phyloP scores from a whole-genome alignment of 2,888 invertebrate species.

The Neoaliturus tenellus region DNA sequence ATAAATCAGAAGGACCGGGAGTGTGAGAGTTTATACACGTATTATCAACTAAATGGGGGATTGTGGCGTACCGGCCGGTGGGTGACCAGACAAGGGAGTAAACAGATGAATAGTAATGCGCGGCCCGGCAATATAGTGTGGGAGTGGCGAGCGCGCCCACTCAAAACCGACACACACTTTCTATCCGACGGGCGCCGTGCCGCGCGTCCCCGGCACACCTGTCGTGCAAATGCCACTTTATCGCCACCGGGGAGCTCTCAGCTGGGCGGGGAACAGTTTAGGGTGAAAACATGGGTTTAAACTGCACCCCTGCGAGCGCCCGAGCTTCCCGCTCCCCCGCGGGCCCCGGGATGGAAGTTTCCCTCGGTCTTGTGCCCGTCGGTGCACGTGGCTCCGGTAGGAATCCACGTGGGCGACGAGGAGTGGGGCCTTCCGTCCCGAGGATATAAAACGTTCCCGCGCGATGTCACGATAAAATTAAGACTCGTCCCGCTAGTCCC shows the following conservation, averaged over 20 bases:
- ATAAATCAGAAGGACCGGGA: constrained; percentile 31
- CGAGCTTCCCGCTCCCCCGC: background rate
- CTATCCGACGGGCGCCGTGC: background rate
- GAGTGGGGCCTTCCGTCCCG: constrained; percentile 22
- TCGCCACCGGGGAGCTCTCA: background rate
- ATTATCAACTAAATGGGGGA: constrained; percentile 39
- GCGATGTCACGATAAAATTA: constrained; percentile 52
- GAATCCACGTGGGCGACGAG: constrained; percentile 38
- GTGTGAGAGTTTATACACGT: constrained; percentile 10
- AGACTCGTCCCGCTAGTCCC: constrained; percentile 35
- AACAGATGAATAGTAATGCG: constrained; percentile 50
- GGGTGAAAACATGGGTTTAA: background rate
- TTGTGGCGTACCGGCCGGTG: constrained; percentile 22
- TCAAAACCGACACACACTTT: constrained; percentile 14
- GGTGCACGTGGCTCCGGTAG: constrained; percentile 25
- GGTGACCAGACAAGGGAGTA: constrained; percentile 38
- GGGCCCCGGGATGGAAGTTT: background rate
- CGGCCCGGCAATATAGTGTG: constrained; percentile 21
- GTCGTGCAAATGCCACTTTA: background rate
- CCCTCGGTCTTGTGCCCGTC: background rate
- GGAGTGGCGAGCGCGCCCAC: constrained; percentile 32
- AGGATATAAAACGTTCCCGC: constrained; percentile 22
- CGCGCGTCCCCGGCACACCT: background rate
- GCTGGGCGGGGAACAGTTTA: background rate
- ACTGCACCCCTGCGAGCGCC: background rate